phyloP scores from a whole-genome alignment of 1,140 invertebrate species.

The Steinernema khuongi region DNA sequence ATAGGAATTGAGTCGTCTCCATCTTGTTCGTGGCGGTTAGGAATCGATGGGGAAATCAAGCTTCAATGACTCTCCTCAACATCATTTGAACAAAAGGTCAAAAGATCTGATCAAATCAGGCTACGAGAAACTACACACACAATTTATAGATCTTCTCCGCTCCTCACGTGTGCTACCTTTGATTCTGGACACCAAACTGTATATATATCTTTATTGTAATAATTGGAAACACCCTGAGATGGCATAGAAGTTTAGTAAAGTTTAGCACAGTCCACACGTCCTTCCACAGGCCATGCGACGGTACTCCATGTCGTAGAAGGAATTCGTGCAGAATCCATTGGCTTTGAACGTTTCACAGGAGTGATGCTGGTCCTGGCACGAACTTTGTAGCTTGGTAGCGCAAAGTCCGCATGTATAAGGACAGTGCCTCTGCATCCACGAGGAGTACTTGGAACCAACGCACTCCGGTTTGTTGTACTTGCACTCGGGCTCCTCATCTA shows the following conservation, averaged over 20 bases:
- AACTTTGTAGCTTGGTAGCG: too few species aligned
- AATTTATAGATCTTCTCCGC: too few species aligned
- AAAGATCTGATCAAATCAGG: too few species aligned
- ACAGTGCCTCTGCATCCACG: not conserved
- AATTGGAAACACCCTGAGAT: not conserved
- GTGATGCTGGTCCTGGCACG: not conserved
- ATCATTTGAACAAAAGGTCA: too few species aligned
- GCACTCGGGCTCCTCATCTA: not conserved
- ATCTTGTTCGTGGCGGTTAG: too few species aligned
- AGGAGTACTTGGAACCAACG: not conserved
- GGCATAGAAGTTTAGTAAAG: too few species aligned
- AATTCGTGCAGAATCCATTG: not conserved
- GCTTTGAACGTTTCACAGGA: not conserved
- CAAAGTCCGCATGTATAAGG: not conserved
- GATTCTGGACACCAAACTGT: not conserved
- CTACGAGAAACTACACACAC: too few species aligned
- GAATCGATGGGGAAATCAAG: too few species aligned
- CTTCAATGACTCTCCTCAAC: too few species aligned
- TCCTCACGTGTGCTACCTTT: too few species aligned
- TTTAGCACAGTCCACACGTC: not conserved
- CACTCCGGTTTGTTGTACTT: not conserved
- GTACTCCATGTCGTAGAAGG: not conserved
- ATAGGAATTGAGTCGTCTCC: too few species aligned
- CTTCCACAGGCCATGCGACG: not conserved
- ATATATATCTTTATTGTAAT: not conserved